Conservation (phyloP, 2,797 vertebrate genomes). For the Anguilla pacifica region DNA sequence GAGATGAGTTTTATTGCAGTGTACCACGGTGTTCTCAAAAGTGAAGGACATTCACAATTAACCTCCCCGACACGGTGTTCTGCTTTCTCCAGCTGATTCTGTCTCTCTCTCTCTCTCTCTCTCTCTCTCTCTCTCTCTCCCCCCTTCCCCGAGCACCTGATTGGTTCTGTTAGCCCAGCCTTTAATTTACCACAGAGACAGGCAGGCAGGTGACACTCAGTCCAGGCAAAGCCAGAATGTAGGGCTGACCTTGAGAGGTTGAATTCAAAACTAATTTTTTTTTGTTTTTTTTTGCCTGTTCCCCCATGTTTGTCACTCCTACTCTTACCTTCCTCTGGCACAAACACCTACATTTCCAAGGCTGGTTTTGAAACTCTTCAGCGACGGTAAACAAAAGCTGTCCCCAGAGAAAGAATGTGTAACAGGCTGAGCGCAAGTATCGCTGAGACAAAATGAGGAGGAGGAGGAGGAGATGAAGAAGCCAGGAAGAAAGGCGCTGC, state of each 20-base stretch:
- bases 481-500: not conserved
- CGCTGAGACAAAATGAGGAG: not conserved
- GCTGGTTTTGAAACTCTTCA: not conserved
- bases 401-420: not conserved
- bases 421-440: not conserved
- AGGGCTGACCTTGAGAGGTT: not conserved
- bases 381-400: not conserved
- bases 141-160: not conserved
- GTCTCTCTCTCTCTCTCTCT: not conserved
- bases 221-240: not conserved
- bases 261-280: not conserved
- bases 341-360: not conserved
- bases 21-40: not conserved
- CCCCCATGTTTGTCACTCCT: not conserved
- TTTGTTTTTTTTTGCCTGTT: not conserved
- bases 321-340: not conserved
- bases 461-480: not conserved
- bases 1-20: not conserved
- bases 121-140: constrained; percentile 33
- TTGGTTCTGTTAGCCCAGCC: not conserved
- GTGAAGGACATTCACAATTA: not conserved
- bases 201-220: not conserved
- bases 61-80: not conserved
- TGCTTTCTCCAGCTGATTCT: not conserved
- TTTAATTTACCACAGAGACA: not conserved